phyloP scores from a whole-genome alignment of 92 coral and sea anemone species.

The Umimayanthus kanabou region DNA sequence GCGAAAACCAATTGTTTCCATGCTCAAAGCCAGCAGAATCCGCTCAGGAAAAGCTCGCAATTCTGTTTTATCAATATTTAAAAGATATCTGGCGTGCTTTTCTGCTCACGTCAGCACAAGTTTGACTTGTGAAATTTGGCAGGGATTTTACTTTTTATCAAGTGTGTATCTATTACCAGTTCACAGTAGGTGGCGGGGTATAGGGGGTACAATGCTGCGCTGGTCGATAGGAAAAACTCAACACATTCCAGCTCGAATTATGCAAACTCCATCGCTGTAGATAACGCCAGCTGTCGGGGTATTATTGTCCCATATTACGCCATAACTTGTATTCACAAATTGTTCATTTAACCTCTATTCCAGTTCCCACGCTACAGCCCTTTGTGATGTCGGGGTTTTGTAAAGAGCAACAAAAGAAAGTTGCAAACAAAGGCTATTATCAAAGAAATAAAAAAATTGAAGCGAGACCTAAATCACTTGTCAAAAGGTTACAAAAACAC shows the following conservation, averaged over 20 bases:
- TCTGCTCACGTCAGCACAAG: background rate
- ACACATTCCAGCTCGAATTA: conserved; percentile 14
- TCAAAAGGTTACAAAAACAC: conserved; percentile 33
- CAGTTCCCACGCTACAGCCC: background rate
- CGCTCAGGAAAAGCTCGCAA: background rate
- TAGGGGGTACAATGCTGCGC: no score
- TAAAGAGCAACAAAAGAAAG: background rate
- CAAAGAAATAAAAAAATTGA: background rate
- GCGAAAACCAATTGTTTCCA: conserved; percentile 36
- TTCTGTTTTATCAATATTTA: background rate
- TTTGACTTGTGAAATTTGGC: conserved; percentile 22
- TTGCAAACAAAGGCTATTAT: conserved; percentile 10
- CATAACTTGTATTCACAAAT: conserved; percentile 23
- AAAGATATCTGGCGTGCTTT: background rate
- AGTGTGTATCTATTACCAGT: conserved; percentile 1
- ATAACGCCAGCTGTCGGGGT: conserved; percentile 29
- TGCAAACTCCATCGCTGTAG: conserved; percentile 32
- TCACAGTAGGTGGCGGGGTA: conserved; percentile 8
- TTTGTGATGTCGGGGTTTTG: conserved; percentile 1
- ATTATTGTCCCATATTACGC: conserved; percentile 11
- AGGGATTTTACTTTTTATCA: conserved; percentile 25
- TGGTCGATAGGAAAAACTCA: background rate
- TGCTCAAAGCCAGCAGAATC: conserved; percentile 1
- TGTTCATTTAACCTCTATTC: conserved; percentile 16
- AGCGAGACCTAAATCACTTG: conserved; percentile 12